Conservation (phyloP, 2,113 vertebrate species). For the Chunga burmeisteri region DNA sequence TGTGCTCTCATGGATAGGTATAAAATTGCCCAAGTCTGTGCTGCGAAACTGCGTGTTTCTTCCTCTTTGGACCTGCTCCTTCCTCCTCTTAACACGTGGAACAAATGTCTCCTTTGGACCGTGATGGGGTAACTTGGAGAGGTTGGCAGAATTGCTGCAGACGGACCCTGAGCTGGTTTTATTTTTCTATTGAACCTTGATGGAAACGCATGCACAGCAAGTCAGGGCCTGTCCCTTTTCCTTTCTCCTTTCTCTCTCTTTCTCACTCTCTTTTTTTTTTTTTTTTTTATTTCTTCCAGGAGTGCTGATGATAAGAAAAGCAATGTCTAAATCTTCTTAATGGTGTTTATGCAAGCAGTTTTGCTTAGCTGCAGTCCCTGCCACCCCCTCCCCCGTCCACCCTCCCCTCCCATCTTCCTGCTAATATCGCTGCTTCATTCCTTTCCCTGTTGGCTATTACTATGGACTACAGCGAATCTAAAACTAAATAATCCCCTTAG, state of each 20-base stretch:
- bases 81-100: constrained; percentile 63
- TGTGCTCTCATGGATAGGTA: not conserved
- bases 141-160: constrained; percentile 56
- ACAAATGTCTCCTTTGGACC: constrained; percentile 70
- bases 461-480: constrained; percentile 88
- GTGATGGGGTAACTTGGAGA: constrained; percentile 62
- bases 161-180: constrained; percentile 68
- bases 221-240: constrained; percentile 76
- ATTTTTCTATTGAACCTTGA: constrained; percentile 78
- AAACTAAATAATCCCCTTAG: constrained; percentile 99
- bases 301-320: constrained; percentile 87
- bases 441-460: constrained; percentile 89
- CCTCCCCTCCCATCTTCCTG: constrained; percentile 75
- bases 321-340: constrained; percentile 89
- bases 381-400: constrained; percentile 66
- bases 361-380: constrained; percentile 81
- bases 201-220: constrained; percentile 82
- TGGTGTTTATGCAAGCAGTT: constrained; percentile 89
- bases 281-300: constrained; percentile 82
- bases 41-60: not conserved
- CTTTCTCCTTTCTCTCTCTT: constrained; percentile 66
- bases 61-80: constrained; percentile 38
- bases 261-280: not conserved
- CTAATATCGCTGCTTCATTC: constrained; percentile 86
- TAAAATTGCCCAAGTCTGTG: constrained; percentile 20